These are phyloP conservation scores for Pogoniulus pusillus DNA, from an alignment of 2,797 vertebrate species.

Conservation along the genomic window DNA sequence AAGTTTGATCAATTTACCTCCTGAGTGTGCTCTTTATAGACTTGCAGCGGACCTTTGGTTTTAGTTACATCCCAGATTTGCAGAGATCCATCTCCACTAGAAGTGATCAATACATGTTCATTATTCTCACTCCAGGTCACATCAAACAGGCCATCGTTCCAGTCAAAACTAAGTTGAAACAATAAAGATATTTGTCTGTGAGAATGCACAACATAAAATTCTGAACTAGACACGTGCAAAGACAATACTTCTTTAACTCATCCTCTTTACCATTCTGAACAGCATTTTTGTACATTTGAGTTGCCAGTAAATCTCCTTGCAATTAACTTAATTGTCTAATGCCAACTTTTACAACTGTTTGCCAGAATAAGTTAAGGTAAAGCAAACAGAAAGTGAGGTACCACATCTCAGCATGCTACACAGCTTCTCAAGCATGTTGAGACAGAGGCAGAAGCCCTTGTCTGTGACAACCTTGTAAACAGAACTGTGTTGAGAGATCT, in stretches of 20 bases:
- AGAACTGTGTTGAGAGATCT: neutral
- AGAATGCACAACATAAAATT: neutral
- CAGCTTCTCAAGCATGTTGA: neutral
- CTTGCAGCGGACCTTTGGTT: slow-evolving; percentile 82
- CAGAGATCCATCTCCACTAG: slow-evolving; percentile 91
- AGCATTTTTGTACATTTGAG: neutral
- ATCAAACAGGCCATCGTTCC: slow-evolving; percentile 93
- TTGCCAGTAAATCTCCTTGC: neutral
- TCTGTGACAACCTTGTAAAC: neutral
- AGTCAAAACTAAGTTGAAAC: slow-evolving; percentile 84
- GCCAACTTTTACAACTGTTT: neutral
- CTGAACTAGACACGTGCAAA: neutral
- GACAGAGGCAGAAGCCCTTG: neutral
- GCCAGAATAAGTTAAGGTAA: neutral
- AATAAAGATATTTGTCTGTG: neutral
- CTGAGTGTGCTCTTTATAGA: slow-evolving; percentile 88
- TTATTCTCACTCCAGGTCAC: slow-evolving; percentile 95
- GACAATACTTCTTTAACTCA: neutral
- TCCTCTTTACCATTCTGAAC: neutral
- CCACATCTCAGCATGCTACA: neutral
- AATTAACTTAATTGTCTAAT: neutral
- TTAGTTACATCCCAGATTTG: slow-evolving; percentile 93
- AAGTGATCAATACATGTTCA: slow-evolving; percentile 88
- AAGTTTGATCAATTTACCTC: slow-evolving; percentile 79
- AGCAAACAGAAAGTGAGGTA: neutral